Evolutionary conservation across 2,888 invertebrate genomes (phyloP), one percentile per base, ranked within the genome.

Genomic region (Calephelis perditalis): DNA sequence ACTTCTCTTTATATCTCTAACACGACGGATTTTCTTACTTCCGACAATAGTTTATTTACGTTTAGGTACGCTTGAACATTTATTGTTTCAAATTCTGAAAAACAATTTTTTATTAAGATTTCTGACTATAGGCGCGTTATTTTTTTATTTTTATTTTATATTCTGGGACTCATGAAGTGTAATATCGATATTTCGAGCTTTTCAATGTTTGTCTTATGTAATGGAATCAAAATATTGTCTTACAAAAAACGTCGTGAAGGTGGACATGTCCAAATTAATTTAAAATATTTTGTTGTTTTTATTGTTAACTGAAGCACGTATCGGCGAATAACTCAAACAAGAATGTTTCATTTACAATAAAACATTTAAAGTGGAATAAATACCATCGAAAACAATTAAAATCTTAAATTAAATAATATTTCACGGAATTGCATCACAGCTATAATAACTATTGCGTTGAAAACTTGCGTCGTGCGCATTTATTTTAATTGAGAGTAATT

Each of bases 1-100:
- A 75, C 73, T 77, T 73, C 72, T 71, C 67, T 65, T 67, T 52
- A 47, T 47, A 61, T 61, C 47, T 56, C 44, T 56, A 57, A 15
- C 61, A 52, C 56, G 60, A 44, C 56, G 65, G 55, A 63, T 63
- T 65, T 62, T 65, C 59, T 54, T 54, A 54, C 52, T 54, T 54
- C 52, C 52, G 52, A 54, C 36, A 54, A 54, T 35, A 35, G 36
- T 35, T 36, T 54, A 54, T 54, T 36, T 54, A 54, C 52, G 52
- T 35, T 52, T 36, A 36, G 11, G 36, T 63, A 62, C 47, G 63
- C 61, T 64, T 58, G 61, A 62, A 58, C 56, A 56, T 58, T 63
- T 44, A n/a, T 10, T 61, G 49, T 49, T 56, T 61, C 59, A 54
- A 54, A 54, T n/a, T 54, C 52, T 54, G 52, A 54, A 54, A 54